These are phyloP conservation scores for Eubasilissa regina DNA, from an alignment of 1,140 invertebrate species.

Conservation along the genomic window DNA sequence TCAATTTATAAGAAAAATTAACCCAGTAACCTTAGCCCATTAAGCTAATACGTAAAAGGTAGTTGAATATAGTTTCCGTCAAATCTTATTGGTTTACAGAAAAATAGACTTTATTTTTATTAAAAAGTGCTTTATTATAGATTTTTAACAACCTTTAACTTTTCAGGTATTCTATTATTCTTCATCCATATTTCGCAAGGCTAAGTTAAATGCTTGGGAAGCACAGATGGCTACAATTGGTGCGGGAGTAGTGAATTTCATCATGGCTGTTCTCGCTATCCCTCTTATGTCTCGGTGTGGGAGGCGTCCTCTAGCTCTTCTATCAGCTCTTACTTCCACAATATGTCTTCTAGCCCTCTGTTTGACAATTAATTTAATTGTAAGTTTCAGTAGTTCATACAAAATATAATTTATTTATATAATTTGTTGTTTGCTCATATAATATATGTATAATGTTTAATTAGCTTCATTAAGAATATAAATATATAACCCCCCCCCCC, in stretches of 20 bases:
- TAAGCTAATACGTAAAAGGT: no score
- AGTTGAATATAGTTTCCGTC: no score
- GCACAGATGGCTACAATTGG: conserved; percentile 82
- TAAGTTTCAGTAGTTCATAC: conserved; percentile 66
- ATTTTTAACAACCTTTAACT: background rate
- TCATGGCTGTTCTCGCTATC: conserved; percentile 78
- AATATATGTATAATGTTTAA: no score
- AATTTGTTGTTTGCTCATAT: no score
- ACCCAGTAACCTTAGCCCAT: no score
- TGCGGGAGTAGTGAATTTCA: conserved; percentile 80
- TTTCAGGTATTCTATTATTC: conserved; percentile 88
- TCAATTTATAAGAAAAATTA: no score
- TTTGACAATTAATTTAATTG: conserved; percentile 73
- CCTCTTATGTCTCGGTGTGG: conserved; percentile 74
- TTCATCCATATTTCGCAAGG: conserved; percentile 78
- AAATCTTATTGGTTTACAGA: no score
- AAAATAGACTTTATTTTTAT: background rate
- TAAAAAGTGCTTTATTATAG: background rate
- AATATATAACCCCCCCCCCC: no score
- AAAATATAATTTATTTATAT: no score
- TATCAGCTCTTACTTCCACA: conserved; percentile 72
- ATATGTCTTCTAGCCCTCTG: conserved; percentile 74
- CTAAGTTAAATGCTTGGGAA: conserved; percentile 73
- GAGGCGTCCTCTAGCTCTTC: conserved; percentile 74
- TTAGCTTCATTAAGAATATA: no score